Conservation (phyloP, 2,797 vertebrate genomes). For the Schizopygopsis malacanthus region DNA sequence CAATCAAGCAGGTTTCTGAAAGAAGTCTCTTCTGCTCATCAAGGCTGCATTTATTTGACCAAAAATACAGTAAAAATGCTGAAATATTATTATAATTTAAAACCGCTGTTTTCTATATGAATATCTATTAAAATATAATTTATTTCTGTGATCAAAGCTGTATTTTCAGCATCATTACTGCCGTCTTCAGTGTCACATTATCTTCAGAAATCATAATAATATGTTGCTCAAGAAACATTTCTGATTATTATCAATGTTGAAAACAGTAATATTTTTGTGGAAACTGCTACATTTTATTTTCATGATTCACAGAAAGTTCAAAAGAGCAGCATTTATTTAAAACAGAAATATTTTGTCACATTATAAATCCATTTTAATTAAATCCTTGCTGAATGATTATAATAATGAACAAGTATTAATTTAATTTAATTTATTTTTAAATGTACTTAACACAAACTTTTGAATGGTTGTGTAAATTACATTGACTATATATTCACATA, state of each 20-base stretch:
- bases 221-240: background rate
- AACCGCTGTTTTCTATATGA: background rate
- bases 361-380: too few relatives aligned
- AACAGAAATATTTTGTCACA: too few relatives aligned
- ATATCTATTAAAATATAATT: fast-evolving
- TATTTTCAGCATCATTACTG: background rate
- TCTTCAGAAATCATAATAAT: background rate
- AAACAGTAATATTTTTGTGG: background rate
- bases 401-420: too few relatives aligned
- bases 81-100: background rate
- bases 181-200: background rate
- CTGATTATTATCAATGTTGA: background rate
- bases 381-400: too few relatives aligned
- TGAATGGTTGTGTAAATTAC: too few relatives aligned
- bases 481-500: too few relatives aligned
- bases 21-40: background rate
- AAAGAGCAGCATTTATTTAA: too few relatives aligned
- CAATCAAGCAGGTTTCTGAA: background rate
- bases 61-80: background rate
- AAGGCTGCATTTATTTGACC: background rate
- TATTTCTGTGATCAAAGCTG: background rate
- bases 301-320: too few relatives aligned
- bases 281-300: background rate
- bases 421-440: too few relatives aligned
- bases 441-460: too few relatives aligned